Evolutionary conservation across 2,797 vertebrate species (phyloP), one percentile per base, ranked within the genome.

Genomic region (Alca torda): DNA sequence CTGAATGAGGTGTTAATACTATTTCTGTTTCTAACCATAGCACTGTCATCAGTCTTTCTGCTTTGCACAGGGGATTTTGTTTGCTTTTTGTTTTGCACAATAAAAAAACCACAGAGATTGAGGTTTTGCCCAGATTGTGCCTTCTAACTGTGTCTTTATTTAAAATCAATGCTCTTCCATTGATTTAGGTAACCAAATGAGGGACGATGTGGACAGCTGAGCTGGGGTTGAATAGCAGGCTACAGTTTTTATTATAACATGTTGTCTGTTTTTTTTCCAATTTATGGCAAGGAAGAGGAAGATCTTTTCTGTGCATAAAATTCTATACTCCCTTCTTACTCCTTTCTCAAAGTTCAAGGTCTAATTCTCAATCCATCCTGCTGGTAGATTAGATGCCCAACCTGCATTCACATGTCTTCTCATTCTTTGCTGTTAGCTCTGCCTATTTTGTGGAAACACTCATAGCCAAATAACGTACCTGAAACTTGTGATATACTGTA

Each of bases 21-120:
- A 41, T 81, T 92, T 96, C 87, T 54, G n/a, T 96, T 93, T 97
- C 73, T 84, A 90, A 24, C 87, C 92, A 9, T 18, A 89, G 50
- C 64, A 73, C 26, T 67, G 81, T 54, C 68, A 8, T 83, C 60
- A 39, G 82, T 25, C 60, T 63, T 95, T 93, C 69, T 86, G 21
- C 41, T 90, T 80, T 50, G 23, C 75, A 37, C 7, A 24, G 35
- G 16, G 6, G 4, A 65, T 88, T 84, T 64, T 65, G 11, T 89
- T 91, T 61, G 23, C n/a, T 67, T 89, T 84, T 75, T 77, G 33
- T 65, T 90, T 70, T 67, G 23, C 20, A 15, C 31, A 57, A 37
- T 72, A 4, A 60, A 41, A 41, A 41, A 41, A 41, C 67, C 61
- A 30, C 43, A 61, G 33, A 37, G 6, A 46, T 45, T 73, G 73